These are phyloP conservation scores for Acipenser oxyrinchus DNA, from an alignment of 2,797 vertebrate genomes.

Conservation along the genomic window DNA sequence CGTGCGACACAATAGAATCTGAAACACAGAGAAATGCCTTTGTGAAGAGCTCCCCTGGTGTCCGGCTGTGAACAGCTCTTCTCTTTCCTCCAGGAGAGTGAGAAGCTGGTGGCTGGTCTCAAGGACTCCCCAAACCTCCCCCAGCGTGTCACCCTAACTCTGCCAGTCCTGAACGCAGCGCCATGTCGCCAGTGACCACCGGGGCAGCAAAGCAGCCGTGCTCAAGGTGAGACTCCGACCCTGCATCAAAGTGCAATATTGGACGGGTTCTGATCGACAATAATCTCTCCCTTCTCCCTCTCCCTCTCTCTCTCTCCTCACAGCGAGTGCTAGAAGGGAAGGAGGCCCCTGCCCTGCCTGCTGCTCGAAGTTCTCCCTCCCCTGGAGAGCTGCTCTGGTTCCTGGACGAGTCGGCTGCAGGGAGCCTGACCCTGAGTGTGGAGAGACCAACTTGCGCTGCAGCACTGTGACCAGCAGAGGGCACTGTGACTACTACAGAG, in stretches of 20 bases:
- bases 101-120: slow-evolving; percentile 75
- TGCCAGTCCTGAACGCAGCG: slow-evolving; percentile 78
- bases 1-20: too few species aligned
- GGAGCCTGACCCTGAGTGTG: slow-evolving; percentile 62
- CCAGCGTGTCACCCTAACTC: slow-evolving; percentile 78
- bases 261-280: neutral
- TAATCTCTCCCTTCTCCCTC: neutral
- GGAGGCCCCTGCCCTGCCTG: slow-evolving; percentile 62
- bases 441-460: slow-evolving; percentile 60
- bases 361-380: slow-evolving; percentile 67
- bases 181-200: slow-evolving; percentile 72
- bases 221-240: slow-evolving; percentile 63
- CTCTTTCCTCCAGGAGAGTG: slow-evolving; percentile 56
- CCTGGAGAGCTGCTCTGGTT: slow-evolving; percentile 78
- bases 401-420: slow-evolving; percentile 75
- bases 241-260: neutral
- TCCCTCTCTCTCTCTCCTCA: neutral
- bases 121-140: slow-evolving; percentile 78
- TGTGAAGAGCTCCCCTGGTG: too few species aligned
- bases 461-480: slow-evolving; percentile 40
- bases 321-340: slow-evolving; percentile 74
- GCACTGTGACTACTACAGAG: too few species aligned
- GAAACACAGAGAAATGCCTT: too few species aligned
- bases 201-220: slow-evolving; percentile 76
- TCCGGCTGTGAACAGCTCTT: too few species aligned